Evolutionary conservation across 2,888 invertebrate species (phyloP), one percentile per base, ranked within the genome.

Genomic region (Meiosimyza decipiens): DNA sequence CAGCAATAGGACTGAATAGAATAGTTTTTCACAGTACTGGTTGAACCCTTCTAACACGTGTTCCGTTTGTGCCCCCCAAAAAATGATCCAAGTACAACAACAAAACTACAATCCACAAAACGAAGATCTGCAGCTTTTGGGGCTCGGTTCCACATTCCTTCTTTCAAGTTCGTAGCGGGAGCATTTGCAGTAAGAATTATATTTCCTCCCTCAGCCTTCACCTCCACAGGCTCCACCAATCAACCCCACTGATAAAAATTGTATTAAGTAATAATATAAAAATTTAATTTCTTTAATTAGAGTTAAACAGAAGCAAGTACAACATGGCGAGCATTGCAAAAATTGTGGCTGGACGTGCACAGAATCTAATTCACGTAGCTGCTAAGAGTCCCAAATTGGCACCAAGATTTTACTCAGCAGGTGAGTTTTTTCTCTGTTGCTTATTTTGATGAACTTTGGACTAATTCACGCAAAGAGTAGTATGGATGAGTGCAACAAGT

Each of bases 261-360:
- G 52, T 40, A 52, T 69, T 67, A 73, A 62, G 28, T 57, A 69
- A 66, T 60, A 54, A 67, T 16, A 9, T 57, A 28, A 9, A 4
- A 66, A 4, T 66, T 63, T 55, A 16, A 47, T 6, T 47, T 59
- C 12, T 57, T 68, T 59, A 18, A 55, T 57, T 72, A 64, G 11
- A 49, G 55, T 50, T 51, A 62, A 57, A 60, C 67, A 59, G 52
- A 66, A 57, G 57, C 22, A 33, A 15, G 40, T 64, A 15, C 71
- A 74, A 74, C 57, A 86, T 86, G 86, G 84, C 87, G 77, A 85
- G 83, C 76, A 79, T 86, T 81, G 82, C 82, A 75, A 86, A 85
- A 78, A 77, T 85, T 49, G 77, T 87, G 55, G 80, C 82, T 62
- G 80, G 81, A 71, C 84, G 86, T 77, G 81, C 81, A 65, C 84